phyloP scores from a whole-genome alignment of 2,113 vertebrate species.

The Hippocampus comes region DNA sequence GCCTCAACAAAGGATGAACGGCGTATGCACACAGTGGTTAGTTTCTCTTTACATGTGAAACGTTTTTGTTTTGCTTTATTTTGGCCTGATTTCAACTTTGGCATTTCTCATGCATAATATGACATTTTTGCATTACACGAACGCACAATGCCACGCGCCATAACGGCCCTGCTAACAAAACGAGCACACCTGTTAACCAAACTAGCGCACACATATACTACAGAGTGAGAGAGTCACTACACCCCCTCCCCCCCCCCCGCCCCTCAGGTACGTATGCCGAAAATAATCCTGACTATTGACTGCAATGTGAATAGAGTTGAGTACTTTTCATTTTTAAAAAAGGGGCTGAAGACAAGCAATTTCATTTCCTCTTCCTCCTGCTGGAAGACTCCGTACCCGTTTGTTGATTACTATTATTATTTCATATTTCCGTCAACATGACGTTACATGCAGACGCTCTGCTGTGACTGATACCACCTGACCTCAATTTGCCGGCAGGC shows the following conservation, averaged over 20 bases:
- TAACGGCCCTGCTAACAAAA: too few relatives aligned
- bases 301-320: constrained; percentile 47
- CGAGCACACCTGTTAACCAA: too few relatives aligned
- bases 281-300: not conserved
- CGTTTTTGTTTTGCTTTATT: not conserved
- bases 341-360: constrained; percentile 54
- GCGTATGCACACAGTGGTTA: not conserved
- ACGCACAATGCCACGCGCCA: too few relatives aligned
- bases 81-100: too few relatives aligned
- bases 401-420: constrained; percentile 19
- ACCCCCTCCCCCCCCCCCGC: too few relatives aligned
- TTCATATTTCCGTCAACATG: constrained; percentile 56
- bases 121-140: too few relatives aligned
- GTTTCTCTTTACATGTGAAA: not conserved
- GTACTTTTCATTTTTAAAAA: constrained; percentile 57
- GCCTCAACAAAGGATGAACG: not conserved
- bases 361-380: constrained; percentile 52
- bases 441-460: constrained; percentile 60
- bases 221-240: too few relatives aligned
- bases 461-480: constrained; percentile 67
- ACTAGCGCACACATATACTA: too few relatives aligned
- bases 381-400: constrained; percentile 23
- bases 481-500: constrained; percentile 65
- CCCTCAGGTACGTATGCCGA: not conserved
- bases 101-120: too few relatives aligned